Percentiles rank a stretch among this genome's conserved stretches.
These are phyloP conservation scores for Channallabes apus DNA, from an alignment of 2,797 vertebrate genomes.

Conservation along the genomic window DNA sequence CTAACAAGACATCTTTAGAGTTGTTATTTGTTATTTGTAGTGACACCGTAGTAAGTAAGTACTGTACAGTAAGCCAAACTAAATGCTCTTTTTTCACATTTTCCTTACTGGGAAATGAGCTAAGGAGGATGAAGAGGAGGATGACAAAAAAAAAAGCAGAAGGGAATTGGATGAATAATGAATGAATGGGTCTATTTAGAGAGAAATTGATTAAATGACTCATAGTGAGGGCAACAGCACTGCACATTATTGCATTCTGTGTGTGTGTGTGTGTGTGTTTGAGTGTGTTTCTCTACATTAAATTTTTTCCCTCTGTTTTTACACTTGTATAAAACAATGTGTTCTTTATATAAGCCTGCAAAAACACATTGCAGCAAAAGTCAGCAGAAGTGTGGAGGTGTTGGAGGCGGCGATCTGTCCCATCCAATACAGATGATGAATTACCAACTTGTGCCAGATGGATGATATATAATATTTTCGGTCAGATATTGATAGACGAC, in stretches of 20 bases:
- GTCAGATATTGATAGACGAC: constrained; percentile 2
- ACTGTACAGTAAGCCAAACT: not conserved
- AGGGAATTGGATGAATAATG: constrained; percentile 24
- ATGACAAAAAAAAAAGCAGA: not conserved
- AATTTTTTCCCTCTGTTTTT: not conserved
- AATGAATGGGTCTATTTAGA: constrained; percentile 22
- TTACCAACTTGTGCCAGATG: constrained; percentile 4
- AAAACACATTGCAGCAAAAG: not conserved
- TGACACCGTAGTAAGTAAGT: not conserved
- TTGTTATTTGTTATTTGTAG: not conserved
- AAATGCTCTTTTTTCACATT: not conserved
- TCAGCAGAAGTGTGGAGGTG: constrained; percentile 18
- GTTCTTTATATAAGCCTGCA: constrained; percentile 14
- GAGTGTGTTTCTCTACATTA: not conserved
- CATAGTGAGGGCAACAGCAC: constrained; percentile 3
- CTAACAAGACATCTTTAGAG: not conserved
- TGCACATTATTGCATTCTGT: not conserved
- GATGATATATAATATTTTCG: constrained; percentile 9
- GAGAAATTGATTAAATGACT: constrained; percentile 22
- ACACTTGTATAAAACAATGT: not conserved
- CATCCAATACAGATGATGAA: constrained; percentile 31
- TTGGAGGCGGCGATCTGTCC: not conserved
- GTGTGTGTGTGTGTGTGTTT: constrained; percentile 8
- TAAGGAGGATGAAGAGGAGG: constrained; percentile 7
- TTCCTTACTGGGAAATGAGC: not conserved